A percentile compares a stretch with the other conserved stretches of the same genome.
phyloP scores from a whole-genome alignment of 2,113 vertebrate species.

The Dermatemys mawii region DNA sequence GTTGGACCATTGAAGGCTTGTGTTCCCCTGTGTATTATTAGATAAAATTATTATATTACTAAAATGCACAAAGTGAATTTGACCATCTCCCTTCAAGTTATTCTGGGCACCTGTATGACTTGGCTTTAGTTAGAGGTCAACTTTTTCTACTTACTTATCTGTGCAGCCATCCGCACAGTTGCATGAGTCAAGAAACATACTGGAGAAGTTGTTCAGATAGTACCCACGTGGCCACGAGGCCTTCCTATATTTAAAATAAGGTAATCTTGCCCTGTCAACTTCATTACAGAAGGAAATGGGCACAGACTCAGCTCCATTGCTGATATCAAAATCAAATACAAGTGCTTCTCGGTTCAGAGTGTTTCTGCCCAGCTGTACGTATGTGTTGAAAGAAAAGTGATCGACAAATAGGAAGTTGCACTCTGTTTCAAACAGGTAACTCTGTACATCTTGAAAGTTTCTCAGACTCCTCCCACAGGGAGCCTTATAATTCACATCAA shows the following conservation, averaged over 20 bases:
- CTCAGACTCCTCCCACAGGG: constrained; percentile 89
- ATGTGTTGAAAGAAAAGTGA: constrained; percentile 90
- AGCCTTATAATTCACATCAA: constrained; percentile 86
- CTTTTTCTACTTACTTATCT: constrained; percentile 72
- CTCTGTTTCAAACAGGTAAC: constrained; percentile 85
- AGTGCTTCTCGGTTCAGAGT: constrained; percentile 49
- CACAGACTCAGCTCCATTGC: constrained; percentile 84
- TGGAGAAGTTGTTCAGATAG: constrained; percentile 81
- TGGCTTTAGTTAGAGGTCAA: not conserved
- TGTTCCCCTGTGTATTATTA: not conserved
- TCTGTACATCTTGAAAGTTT: constrained; percentile 83
- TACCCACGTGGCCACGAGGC: constrained; percentile 89
- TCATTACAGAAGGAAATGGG: constrained; percentile 85
- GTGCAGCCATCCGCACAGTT: constrained; percentile 89
- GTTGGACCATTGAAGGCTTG: not conserved
- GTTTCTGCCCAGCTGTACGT: constrained; percentile 79
- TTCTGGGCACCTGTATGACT: not conserved
- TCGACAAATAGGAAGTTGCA: constrained; percentile 87
- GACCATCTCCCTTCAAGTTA: not conserved
- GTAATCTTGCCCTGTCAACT: constrained; percentile 72
- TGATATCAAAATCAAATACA: constrained; percentile 86
- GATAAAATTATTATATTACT: not conserved
- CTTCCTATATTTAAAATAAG: constrained; percentile 90
- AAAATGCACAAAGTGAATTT: not conserved
- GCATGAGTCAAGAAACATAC: constrained; percentile 85